Percentiles rank a stretch among this genome's conserved stretches.
phyloP scores from a whole-genome alignment of 2,113 vertebrate genomes.

The Bos indicus region DNA sequence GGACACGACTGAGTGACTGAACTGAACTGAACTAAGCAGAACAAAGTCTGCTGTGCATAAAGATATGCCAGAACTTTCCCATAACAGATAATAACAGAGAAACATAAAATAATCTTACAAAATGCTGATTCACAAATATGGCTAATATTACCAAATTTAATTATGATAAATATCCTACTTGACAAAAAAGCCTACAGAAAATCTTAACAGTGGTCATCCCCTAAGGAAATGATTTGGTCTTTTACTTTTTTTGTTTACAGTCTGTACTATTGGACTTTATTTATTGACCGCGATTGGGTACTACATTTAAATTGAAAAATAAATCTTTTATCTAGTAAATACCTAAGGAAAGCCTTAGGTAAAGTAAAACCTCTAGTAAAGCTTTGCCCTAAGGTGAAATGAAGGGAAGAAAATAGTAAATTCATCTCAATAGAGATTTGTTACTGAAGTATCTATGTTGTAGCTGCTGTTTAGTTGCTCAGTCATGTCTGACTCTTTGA shows the following conservation, averaged over 20 bases:
- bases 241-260: not conserved
- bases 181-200: not conserved
- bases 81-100: not conserved
- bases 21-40: not conserved
- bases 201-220: not conserved
- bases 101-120: not conserved
- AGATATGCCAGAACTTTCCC: not conserved
- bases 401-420: not conserved
- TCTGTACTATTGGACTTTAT: not conserved
- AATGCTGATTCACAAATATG: not conserved
- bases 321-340: not conserved
- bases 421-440: not conserved
- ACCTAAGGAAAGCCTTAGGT: too few species aligned
- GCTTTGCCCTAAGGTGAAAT: too few species aligned
- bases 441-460: not conserved
- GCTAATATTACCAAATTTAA: not conserved
- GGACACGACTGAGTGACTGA: too few species aligned
- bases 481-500: not conserved
- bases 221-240: not conserved
- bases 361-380: too few species aligned
- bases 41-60: not conserved
- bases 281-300: not conserved
- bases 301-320: conserved; percentile 31
- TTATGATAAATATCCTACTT: not conserved
- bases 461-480: not conserved